Base-by-base conservation (phyloP, 1,140 invertebrate genomes). In the Thaumetopoea pityocampa region DNA sequence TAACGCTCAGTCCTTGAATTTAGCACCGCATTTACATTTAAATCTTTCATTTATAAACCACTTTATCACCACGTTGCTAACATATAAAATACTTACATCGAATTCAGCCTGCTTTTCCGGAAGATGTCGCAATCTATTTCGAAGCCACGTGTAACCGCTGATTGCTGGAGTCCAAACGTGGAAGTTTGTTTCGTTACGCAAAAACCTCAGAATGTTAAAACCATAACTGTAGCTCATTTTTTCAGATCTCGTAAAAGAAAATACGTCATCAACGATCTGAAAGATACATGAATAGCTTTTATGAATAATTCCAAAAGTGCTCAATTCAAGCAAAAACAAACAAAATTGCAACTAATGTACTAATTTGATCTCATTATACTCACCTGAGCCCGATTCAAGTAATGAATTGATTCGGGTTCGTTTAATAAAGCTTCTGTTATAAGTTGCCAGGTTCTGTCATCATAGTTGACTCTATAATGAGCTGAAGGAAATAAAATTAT, bases 401-500 rank as follows among this genome's bases (percentile, higher is more conserved):
- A 49, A 24, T 83, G 63, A 37, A 80, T 79, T 11, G 52, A 36
- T 12, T 66, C 49, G 14, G 61, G 72, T 12, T 66, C 52, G 35
- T 71, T 56, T 1, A 68, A 19, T 15, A 83, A 56, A 27, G 85
- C 76, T 0, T 85, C 33, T 2, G 87, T 83, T 6, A 92, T 88
- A 2, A 85, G 71, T 33, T 87, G 60, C 93, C 93, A 95, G 5
- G 87, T 88, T 4, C 40, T 64, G 0, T 79, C 63, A 37, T 93
- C 90, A 64, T 96, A 96, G 61, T 91, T 91, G 0, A 95, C 92
- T 30, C 93, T 86, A 76, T 94, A 95, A 51, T 90, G 93, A 5
- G 91, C 93, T 86, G 56, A 60, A 71, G 69, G n/a, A 16, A 28
- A 23, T 35, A 19, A 32, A 42, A 36, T n/a, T n/a, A 28, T 23